phyloP scores from a whole-genome alignment of 2,888 invertebrate genomes.

The Philaethria dido region DNA sequence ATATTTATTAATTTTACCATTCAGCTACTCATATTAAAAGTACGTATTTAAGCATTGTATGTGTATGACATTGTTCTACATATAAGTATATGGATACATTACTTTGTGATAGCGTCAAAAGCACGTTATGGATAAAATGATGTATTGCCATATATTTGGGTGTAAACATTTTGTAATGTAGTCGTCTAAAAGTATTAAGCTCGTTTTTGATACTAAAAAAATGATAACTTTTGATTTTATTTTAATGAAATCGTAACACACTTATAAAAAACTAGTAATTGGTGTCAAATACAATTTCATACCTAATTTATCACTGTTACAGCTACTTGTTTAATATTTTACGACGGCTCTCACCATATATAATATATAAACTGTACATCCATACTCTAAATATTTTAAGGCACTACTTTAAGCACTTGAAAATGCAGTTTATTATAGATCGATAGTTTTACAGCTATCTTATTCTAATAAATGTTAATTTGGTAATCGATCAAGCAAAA shows the following conservation, averaged over 20 bases:
- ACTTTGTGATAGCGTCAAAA: constrained; percentile 1
- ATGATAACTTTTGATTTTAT: background rate
- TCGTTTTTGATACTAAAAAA: background rate
- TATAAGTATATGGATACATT: background rate
- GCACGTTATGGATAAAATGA: background rate
- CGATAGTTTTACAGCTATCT: background rate
- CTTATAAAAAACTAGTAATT: background rate
- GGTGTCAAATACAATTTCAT: background rate
- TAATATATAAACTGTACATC: constrained; percentile 2
- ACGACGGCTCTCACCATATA: constrained; percentile 4
- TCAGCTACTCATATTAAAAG: constrained; percentile 11
- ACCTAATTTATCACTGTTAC: background rate
- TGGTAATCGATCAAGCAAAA: background rate
- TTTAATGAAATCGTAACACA: too few relatives aligned
- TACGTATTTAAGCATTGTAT: constrained; percentile 6
- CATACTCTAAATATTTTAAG: background rate
- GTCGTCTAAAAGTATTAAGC: background rate
- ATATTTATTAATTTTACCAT: background rate
- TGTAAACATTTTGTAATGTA: background rate
- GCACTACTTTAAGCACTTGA: background rate
- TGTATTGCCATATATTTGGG: background rate
- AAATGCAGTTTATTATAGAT: constrained; percentile 23
- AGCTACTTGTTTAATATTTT: constrained; percentile 1
- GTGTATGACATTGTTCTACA: background rate
- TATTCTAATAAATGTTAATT: background rate